Conservation (phyloP, 2,888 invertebrate genomes). For the Xestia rhomboidea region DNA sequence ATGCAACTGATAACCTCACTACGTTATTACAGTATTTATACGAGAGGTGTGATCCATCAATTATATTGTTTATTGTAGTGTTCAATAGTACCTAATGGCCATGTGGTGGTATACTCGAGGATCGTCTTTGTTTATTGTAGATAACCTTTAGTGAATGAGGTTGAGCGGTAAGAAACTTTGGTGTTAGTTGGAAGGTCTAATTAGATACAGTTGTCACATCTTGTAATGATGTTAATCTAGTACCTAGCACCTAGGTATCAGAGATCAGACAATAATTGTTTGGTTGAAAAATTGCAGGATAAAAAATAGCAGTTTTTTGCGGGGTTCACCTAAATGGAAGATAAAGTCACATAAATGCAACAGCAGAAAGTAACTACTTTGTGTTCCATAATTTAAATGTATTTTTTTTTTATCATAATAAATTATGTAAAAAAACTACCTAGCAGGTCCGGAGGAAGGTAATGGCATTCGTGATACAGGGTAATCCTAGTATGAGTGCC, state of each 20-base stretch:
- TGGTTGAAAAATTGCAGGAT: neutral
- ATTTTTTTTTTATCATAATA: too few species aligned
- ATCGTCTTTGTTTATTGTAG: slow-evolving; percentile 79
- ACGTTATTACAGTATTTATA: slow-evolving; percentile 84
- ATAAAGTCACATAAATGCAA: neutral
- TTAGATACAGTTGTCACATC: neutral
- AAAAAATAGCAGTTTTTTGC: neutral
- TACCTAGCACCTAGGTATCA: neutral
- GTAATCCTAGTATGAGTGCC: too few species aligned
- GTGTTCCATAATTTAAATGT: neutral
- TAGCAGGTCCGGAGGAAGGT: too few species aligned
- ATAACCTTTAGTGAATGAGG: slow-evolving; percentile 38
- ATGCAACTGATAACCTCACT: slow-evolving; percentile 81
- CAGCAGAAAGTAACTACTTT: neutral
- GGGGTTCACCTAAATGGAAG: neutral
- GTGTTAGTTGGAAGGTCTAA: neutral
- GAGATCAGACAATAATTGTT: neutral
- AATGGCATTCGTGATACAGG: too few species aligned
- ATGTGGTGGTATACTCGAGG: slow-evolving; percentile 77
- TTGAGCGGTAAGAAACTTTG: neutral
- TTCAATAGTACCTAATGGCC: slow-evolving; percentile 80
- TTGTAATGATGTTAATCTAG: neutral
- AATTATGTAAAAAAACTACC: too few species aligned
- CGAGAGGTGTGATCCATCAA: slow-evolving; percentile 79
- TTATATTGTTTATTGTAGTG: slow-evolving; percentile 77